Conservation (phyloP, 1,140 invertebrate genomes). For the Stenopsyche tienmushanensis region DNA sequence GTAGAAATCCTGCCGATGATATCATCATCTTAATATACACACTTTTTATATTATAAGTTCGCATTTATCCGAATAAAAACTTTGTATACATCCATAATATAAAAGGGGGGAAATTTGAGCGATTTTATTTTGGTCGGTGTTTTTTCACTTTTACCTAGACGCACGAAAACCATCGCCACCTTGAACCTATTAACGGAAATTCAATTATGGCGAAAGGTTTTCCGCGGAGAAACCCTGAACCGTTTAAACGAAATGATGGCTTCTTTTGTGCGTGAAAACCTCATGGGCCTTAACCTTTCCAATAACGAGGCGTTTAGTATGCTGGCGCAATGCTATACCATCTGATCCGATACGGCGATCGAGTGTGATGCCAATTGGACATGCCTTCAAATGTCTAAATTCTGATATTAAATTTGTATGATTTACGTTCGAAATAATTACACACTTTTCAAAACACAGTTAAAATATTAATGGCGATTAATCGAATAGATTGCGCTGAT, state of each 20-base stretch:
- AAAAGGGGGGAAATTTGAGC: too few species aligned
- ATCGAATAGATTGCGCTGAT: background rate
- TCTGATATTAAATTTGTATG: background rate
- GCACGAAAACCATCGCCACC: too few species aligned
- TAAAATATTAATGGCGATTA: background rate
- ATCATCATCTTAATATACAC: too few species aligned
- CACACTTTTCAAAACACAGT: too few species aligned
- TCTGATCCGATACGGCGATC: constrained; percentile 5
- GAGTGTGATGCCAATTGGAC: background rate
- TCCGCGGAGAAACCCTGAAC: background rate
- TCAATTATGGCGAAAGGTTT: constrained; percentile 22
- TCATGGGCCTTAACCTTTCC: constrained; percentile 6
- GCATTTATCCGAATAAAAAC: too few species aligned
- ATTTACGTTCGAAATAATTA: too few species aligned
- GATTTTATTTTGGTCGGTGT: too few species aligned
- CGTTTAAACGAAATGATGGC: constrained; percentile 17
- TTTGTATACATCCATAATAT: too few species aligned
- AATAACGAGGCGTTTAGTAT: constrained; percentile 8
- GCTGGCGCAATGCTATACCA: background rate
- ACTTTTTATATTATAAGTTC: too few species aligned
- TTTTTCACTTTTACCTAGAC: too few species aligned
- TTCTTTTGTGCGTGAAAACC: constrained; percentile 20
- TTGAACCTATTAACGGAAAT: constrained; percentile 20
- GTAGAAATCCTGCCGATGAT: background rate
- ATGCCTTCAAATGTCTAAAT: background rate